Evolutionary conservation across 2,113 vertebrate species (phyloP), one percentile per base, ranked within the genome.

Genomic region (Eptesicus fuscus): DNA sequence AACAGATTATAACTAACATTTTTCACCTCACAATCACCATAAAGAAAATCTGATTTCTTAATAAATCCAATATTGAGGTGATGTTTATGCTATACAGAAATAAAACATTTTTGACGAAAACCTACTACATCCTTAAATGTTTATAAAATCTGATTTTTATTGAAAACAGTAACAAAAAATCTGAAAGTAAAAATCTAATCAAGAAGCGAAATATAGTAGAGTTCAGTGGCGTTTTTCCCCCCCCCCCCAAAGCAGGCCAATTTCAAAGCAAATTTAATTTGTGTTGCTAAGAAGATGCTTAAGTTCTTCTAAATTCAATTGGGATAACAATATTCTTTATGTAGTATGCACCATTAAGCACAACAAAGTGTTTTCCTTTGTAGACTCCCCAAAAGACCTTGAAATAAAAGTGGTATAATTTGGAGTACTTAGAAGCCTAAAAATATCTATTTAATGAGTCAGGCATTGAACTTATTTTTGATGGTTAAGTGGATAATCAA

Each of bases 301-400:
- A 98, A 97, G 93, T 96, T 96, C 91, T 92, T 92, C 96, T 91
- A 93, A 97, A 97, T 96, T 98, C 94, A 97, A 92, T 78, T 90
- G 95, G 69, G 85, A 96, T 96, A 95, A 98, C 96, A 96, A 78
- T 67, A 96, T 97, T 95, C 93, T 97, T 98, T 96, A 97, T 92
- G 89, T 86, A 94, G 53, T 78, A 95, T 63, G 94, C 67, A 63
- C 28, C 84, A 98, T 97, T 86, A 97, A 95, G 53, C 59, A 96
- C 98, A 97, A 94, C 70, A 96, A 84, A 97, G 73, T 97, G 71
- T 97, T 97, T 98, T 95, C 67, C 84, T 96, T 95, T 96, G 82
- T 63, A 96, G 0, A 1, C 18, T 63, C 8, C 90, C 94, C 93
- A 4, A 16, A 98, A 91, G 96, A 94, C 56, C 96, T 96, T 96